phyloP scores from a whole-genome alignment of 2,888 invertebrate species.

The Apodemia hepburni region DNA sequence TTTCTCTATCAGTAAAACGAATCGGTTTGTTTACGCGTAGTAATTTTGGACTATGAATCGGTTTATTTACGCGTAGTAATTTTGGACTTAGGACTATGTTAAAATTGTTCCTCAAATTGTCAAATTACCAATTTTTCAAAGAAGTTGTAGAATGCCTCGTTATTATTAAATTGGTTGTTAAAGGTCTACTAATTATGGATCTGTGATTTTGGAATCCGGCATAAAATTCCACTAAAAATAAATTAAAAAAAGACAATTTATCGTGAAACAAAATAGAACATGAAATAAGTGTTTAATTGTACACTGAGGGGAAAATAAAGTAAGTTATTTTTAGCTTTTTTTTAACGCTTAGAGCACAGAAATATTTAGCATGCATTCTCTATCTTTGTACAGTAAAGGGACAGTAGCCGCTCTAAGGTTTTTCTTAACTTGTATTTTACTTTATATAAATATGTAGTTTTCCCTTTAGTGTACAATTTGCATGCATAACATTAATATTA shows the following conservation, averaged over 20 bases:
- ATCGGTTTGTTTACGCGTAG: no score
- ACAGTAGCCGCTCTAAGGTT: slow-evolving; percentile 70
- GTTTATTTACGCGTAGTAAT: no score
- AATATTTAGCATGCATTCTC: slow-evolving; percentile 58
- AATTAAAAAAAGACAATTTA: not conserved
- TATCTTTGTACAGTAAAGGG: slow-evolving; percentile 74
- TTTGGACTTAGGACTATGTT: no score
- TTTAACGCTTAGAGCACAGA: slow-evolving; percentile 64
- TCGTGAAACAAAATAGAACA: not conserved
- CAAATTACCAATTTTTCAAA: no score
- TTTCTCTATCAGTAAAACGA: no score
- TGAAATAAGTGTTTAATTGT: slow-evolving; percentile 47
- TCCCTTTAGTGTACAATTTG: slow-evolving; percentile 80
- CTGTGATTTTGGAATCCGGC: no score
- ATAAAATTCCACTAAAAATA: no score
- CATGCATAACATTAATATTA: slow-evolving; percentile 42
- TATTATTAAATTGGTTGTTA: no score
- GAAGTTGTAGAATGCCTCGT: no score
- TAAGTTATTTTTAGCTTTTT: slow-evolving; percentile 64
- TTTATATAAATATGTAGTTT: slow-evolving; percentile 36
- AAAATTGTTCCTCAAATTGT: no score
- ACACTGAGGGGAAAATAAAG: slow-evolving; percentile 76
- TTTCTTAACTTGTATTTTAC: slow-evolving; percentile 31
- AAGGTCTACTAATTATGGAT: no score
- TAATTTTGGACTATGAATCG: no score